Base-by-base conservation (phyloP, 1,140 invertebrate genomes). In the Portunus trituberculatus region DNA sequence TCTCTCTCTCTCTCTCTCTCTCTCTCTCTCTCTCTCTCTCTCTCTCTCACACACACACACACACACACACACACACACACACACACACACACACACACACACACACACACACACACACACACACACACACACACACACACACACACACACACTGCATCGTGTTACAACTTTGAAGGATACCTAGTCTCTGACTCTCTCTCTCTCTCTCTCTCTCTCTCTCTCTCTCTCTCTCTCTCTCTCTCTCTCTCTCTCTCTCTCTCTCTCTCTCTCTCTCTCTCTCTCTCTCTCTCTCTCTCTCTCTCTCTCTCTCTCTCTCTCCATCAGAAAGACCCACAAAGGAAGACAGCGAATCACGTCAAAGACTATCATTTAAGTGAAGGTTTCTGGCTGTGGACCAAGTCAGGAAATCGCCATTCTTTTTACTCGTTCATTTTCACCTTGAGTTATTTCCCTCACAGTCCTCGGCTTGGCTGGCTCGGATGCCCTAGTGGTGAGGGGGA, bases 181-280 rank as follows among this genome's bases (percentile, higher is more conserved):
- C 1, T 2, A 39, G 1, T 59, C 12, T 2, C 12, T 59, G 20
- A 59, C 8, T 59, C 67, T 76, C 67, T 76, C 67, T 76, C 67
- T 76, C 67, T 76, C 67, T 76, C 67, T 76, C 67, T 76, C 67
- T 39, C 39, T 59, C 67, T 76, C 67, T 76, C 67, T 76, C 67
- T 76, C 67, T n/a, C 67, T n/a, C 25, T 76, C 67, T 76, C 67
- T 76, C 67, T 76, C 48, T 76, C 59, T 76, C 59, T 76, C 59
- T 76, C 59, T 76, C 59, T 76, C 59, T 76, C 59, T 76, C 59
- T 76, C 67, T 76, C 67, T 76, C 67, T 76, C 67, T 76, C 67
- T 76, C 67, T 76, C 67, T 76, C 67, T 76, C 67, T 76, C 67
- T 76, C 67, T 76, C 67, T 76, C 67, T n/a, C 25, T n/a, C 25